These are phyloP conservation scores for Forbesichthys papilliferus DNA, from an alignment of 2,113 vertebrate species.

Conservation along the genomic window DNA sequence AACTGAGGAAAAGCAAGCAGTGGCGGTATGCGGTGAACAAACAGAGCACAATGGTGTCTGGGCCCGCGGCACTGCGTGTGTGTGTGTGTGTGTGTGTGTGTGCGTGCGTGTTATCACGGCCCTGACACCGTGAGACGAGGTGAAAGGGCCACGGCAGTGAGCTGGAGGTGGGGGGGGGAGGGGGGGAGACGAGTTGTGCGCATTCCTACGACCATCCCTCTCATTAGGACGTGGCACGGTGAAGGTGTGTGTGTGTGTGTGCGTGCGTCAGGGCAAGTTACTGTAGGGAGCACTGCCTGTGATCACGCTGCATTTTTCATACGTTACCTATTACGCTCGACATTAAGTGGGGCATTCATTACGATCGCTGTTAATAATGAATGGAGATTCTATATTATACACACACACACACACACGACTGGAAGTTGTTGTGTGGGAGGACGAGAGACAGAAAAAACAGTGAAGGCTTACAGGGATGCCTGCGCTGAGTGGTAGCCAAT, in stretches of 20 bases:
- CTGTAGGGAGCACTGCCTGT: constrained; percentile 13
- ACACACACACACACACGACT: too few relatives aligned
- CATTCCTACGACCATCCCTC: constrained; percentile 28
- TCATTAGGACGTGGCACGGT: constrained; percentile 25
- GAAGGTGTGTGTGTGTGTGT: constrained; percentile 10
- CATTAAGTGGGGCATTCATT: constrained; percentile 20
- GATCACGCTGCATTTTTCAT: constrained; percentile 54
- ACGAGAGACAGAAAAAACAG: constrained; percentile 13
- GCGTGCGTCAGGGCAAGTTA: constrained; percentile 41
- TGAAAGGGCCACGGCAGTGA: constrained; percentile 39
- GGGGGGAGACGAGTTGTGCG: constrained; percentile 21
- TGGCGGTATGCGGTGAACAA: constrained; percentile 66
- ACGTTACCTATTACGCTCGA: constrained; percentile 58
- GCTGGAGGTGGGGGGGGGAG: not conserved
- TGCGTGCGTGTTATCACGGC: constrained; percentile 1
- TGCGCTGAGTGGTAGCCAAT: not conserved
- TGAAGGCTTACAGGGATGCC: constrained; percentile 43
- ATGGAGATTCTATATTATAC: constrained; percentile 4
- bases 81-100: not conserved
- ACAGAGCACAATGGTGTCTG: constrained; percentile 71
- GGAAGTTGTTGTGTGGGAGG: not conserved
- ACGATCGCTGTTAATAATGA: constrained; percentile 13
- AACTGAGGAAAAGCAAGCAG: constrained; percentile 42
- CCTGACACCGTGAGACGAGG: constrained; percentile 39
- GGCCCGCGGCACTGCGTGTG: constrained; percentile 25